Base-by-base conservation (phyloP, 2,113 vertebrate genomes). In the Vireo altiloquus region DNA sequence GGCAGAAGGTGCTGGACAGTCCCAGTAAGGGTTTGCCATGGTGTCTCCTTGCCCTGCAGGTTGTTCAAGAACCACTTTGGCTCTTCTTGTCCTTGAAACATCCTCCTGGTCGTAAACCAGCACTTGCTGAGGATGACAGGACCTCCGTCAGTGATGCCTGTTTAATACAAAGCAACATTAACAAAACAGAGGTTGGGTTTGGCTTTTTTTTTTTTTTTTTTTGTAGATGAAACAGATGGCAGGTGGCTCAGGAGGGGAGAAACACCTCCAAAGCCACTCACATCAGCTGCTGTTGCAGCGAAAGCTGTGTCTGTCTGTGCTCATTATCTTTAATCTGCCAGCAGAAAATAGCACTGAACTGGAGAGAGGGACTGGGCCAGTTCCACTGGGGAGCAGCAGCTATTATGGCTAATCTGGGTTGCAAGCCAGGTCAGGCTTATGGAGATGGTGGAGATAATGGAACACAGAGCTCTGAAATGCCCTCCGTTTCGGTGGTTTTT, bases 261-360 rank as follows among this genome's bases (percentile, higher is more conserved):
- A 63, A 44, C 70, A 90, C 82, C 87, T 97, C 93, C 80, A 90
- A 96, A 96, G 82, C 85, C 70, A 50, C 80, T 68, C 39, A 53
- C 88, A 77, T 71, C 35, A 87, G 82, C 59, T 94, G 53, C 59
- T 75, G 82, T n/a, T 69, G 91, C 76, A 78, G 82, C 1, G 1
- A 89, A 94, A 96, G 88, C 80, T 27, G 2, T 69, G 13, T 89
- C 90, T 96, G 87, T 79, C 94, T 92, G 75, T 31, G 10, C 66
- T 96, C 76, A 90, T 96, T 92, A 92, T 90, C 78, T 95, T 81
- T 91, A 92, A 97, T 95, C 95, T 95, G 89, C 64, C 90, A 84
- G 81, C 69, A 88, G 63, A 46, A 89, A 96, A 89, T 61, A 90
- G 91, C 66, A 60, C n/a, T 79, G 95, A 91, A 44, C 60, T 91